Evolutionary conservation across 2,888 invertebrate species (phyloP), one percentile per base, ranked within the genome.

Genomic region (Selenia dentaria): DNA sequence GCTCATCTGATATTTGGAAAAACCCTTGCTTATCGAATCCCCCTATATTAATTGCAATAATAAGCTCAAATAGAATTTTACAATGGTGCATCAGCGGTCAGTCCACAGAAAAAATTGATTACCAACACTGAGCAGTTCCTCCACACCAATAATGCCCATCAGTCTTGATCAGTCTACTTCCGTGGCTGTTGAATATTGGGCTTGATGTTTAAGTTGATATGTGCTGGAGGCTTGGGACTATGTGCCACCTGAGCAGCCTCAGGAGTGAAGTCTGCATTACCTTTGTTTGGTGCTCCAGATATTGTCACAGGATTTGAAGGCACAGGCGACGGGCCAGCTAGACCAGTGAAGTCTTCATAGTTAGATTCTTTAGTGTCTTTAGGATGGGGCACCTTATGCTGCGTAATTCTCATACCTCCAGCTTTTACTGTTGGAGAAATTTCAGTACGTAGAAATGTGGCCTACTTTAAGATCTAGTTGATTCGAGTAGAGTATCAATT

Each of bases 361-460:
- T 92, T 81, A 5, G 92, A 65, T 62, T 93, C 93, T 74, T 93
- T 94, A 6, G 57, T 90, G 40, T 94, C 93, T 59, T 93, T 94
- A 26, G 93, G 83, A 61, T 94, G 93, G 3, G 94, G 92, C 0
- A 92, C 83, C 81, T 97, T 97, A 73, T 97, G 95, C 70, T 97
- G 97, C 8, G 96, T 96, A 68, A 97, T 97, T 61, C 97, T 92
- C 97, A 97, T 97, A 1, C 97, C 97, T 36, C 97, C 97, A 44
- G 96, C 97, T 92, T 97, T 97, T 2, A 97, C 97, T 97, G 82
- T 37, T 42, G 22, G 48, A 37, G 6, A 24, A 16, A 22, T 18
- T 18, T 18, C 4, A 1, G 6, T 18, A 18, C 6, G 6, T 1
- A 1, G 18, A 18, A 4, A 4, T 18, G 1, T 18, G 18, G n/a